These are phyloP conservation scores for Helostoma temminkii DNA, from an alignment of 2,797 vertebrate genomes.

Conservation along the genomic window DNA sequence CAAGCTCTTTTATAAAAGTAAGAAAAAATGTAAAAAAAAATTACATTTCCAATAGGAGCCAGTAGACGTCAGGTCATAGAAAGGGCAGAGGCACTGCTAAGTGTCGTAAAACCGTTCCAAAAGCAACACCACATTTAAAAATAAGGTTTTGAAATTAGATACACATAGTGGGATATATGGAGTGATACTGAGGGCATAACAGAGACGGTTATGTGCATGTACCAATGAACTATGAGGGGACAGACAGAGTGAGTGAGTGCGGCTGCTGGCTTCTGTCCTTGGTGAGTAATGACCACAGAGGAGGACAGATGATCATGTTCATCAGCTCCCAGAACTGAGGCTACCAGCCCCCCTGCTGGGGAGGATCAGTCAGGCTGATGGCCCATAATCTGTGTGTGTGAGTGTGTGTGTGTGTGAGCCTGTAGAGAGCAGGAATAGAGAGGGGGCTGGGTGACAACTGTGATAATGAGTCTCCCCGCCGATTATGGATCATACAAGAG, in stretches of 20 bases:
- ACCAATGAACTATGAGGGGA: constrained; percentile 37
- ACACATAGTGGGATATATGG: neutral
- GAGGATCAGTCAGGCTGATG: constrained; percentile 69
- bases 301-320: constrained; percentile 74
- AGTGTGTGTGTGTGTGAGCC: constrained; percentile 19
- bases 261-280: constrained; percentile 57
- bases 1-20: no score
- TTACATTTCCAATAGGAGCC: neutral
- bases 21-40: no score
- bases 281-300: constrained; percentile 68
- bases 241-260: constrained; percentile 33
- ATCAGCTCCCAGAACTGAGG: constrained; percentile 64
- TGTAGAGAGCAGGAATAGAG: constrained; percentile 24
- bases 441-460: constrained; percentile 37
- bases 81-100: neutral
- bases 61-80: neutral
- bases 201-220: constrained; percentile 9
- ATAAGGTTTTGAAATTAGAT: neutral
- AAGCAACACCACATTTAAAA: neutral
- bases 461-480: constrained; percentile 42
- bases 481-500: constrained; percentile 39
- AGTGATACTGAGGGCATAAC: constrained; percentile 10
- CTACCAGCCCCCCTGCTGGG: constrained; percentile 60
- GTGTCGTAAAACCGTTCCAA: neutral
- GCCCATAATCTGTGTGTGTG: constrained; percentile 54